phyloP scores from a whole-genome alignment of 2,113 vertebrate species.

The Chionodraco myersi region DNA sequence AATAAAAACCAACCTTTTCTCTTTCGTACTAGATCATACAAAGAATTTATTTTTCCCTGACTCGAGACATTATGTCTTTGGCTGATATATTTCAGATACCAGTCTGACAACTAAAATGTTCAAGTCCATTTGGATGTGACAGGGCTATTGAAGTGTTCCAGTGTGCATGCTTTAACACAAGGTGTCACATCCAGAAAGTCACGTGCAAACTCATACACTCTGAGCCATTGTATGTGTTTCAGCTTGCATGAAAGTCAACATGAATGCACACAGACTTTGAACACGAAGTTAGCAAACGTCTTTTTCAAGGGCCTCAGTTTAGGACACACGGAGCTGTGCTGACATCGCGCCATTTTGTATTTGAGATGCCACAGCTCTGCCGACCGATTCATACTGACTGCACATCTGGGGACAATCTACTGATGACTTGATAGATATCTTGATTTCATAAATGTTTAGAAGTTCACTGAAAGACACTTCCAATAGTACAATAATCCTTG shows the following conservation, averaged over 20 bases:
- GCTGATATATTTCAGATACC: slow-evolving; percentile 11
- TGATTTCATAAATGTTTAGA: not conserved
- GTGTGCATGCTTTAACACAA: not conserved
- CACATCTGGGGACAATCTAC: not conserved
- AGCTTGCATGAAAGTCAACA: slow-evolving; percentile 5
- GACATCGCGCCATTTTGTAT: not conserved
- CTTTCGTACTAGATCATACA: not conserved
- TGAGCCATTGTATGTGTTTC: slow-evolving; percentile 25
- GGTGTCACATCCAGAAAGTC: not conserved
- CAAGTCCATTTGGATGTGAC: not conserved
- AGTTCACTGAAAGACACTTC: not conserved
- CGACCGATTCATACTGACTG: not conserved
- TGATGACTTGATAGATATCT: not conserved
- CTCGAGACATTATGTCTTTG: not conserved
- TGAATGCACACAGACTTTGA: not conserved
- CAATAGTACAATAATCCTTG: not conserved
- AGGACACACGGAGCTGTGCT: not conserved
- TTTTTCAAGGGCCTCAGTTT: slow-evolving; percentile 8
- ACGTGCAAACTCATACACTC: slow-evolving; percentile 7
- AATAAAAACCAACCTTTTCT: not conserved
- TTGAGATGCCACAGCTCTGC: not conserved
- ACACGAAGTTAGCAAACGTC: not conserved
- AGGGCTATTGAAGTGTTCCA: slow-evolving; percentile 14
- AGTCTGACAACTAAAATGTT: slow-evolving; percentile 11
- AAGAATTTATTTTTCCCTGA: not conserved